phyloP scores from a whole-genome alignment of 2,888 invertebrate genomes.

The Cyrtodaria siliqua region DNA sequence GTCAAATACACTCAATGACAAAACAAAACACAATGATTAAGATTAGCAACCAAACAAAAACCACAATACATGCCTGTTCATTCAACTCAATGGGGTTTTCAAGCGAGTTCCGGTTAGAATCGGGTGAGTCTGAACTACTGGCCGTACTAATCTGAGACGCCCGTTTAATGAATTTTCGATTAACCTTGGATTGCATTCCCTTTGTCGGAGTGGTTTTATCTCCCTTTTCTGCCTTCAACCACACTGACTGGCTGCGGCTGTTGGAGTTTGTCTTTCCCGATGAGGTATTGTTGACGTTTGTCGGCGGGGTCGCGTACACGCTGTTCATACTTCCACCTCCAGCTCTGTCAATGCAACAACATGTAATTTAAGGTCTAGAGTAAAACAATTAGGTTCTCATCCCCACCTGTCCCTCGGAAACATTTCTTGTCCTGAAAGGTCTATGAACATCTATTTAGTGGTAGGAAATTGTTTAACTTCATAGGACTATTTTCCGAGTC shows the following conservation, averaged over 20 bases:
- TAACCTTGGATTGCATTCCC: slow-evolving; percentile 60
- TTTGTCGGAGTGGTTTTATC: slow-evolving; percentile 42
- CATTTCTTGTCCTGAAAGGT: no score
- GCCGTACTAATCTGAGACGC: slow-evolving; percentile 72
- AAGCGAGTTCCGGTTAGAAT: slow-evolving; percentile 74
- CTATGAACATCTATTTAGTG: no score
- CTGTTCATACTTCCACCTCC: slow-evolving; percentile 39
- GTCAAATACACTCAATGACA: background rate
- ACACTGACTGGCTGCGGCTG: slow-evolving; percentile 72
- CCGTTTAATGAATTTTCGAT: slow-evolving; percentile 66
- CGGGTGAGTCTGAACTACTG: slow-evolving; percentile 51
- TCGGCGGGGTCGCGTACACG: slow-evolving; percentile 31
- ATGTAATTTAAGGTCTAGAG: no score
- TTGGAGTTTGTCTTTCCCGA: slow-evolving; percentile 2
- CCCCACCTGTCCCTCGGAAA: no score
- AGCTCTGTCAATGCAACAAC: slow-evolving; percentile 25
- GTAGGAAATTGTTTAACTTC: no score
- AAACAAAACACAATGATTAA: slow-evolving; percentile 8
- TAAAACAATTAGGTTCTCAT: no score
- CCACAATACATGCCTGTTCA: slow-evolving; percentile 90
- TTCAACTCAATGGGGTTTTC: slow-evolving; percentile 86
- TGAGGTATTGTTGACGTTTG: background rate
- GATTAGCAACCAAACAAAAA: slow-evolving; percentile 50
- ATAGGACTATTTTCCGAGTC: no score
- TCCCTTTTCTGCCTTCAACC: slow-evolving; percentile 71